Percentiles rank a stretch among this genome's conserved stretches.
Evolutionary conservation across 2,888 invertebrate species (phyloP).

Genomic region (Automeris io): DNA sequence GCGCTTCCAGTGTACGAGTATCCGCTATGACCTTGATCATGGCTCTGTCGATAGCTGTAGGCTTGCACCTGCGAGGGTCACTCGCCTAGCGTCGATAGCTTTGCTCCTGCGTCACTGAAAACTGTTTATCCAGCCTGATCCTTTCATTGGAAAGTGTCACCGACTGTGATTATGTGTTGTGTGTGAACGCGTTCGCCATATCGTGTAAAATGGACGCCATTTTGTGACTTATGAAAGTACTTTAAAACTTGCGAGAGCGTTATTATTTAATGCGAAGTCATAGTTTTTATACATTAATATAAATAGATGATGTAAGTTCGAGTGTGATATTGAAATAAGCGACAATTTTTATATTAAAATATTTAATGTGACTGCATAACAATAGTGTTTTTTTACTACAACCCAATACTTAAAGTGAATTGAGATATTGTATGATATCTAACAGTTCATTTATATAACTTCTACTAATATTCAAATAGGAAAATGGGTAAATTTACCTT

Average conservation of each 20-base stretch:
- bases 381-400: conserved; percentile 21
- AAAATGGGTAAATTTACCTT: no score
- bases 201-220: conserved; percentile 64
- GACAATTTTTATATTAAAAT: conserved; percentile 70
- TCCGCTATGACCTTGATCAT: conserved; percentile 15
- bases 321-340: conserved; percentile 76
- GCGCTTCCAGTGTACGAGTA: conserved; percentile 11
- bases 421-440: no score
- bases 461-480: no score
- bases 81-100: conserved; percentile 21
- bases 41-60: conserved; percentile 10
- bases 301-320: conserved; percentile 76
- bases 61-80: conserved; percentile 18
- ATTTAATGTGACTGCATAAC: conserved; percentile 42
- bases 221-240: conserved; percentile 65
- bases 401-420: neutral
- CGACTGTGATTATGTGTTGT: conserved; percentile 62
- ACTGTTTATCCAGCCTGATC: conserved; percentile 6
- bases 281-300: conserved; percentile 75
- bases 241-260: conserved; percentile 67
- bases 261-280: conserved; percentile 75
- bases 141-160: conserved; percentile 47
- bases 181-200: conserved; percentile 60
- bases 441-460: no score
- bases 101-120: neutral